These are phyloP conservation scores for Lasius fuliginosus DNA, from an alignment of 2,888 invertebrate genomes.

Conservation along the genomic window DNA sequence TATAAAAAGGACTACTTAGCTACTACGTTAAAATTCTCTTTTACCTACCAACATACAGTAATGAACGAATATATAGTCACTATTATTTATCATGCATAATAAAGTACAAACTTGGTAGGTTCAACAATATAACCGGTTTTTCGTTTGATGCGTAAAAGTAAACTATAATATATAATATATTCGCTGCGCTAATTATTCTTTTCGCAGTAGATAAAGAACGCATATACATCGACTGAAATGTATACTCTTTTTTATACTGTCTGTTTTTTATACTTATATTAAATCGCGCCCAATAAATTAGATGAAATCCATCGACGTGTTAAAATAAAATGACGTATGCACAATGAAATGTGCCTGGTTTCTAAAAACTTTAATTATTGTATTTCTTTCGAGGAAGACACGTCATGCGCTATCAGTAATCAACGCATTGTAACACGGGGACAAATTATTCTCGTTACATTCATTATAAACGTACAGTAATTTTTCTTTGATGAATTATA, in stretches of 20 bases:
- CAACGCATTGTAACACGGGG: conserved; percentile 54
- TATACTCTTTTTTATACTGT: conserved; percentile 1
- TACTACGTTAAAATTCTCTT: conserved; percentile 62
- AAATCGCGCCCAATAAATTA: not conserved
- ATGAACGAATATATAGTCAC: conserved; percentile 59
- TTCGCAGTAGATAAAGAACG: conserved; percentile 60
- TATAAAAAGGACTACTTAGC: conserved; percentile 68
- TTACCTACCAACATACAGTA: conserved; percentile 63
- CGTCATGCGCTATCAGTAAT: conserved; percentile 65
- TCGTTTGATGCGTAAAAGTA: conserved; percentile 53
- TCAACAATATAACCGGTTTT: conserved; percentile 58
- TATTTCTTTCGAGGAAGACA: conserved; percentile 76
- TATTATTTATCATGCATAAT: conserved; percentile 66
- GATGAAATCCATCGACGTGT: not conserved
- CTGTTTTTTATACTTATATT: too few relatives aligned
- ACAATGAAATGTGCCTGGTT: conserved; percentile 16
- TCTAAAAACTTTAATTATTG: conserved; percentile 74
- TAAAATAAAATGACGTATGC: conserved; percentile 6
- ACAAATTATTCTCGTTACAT: conserved; percentile 15
- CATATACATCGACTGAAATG: conserved; percentile 9
- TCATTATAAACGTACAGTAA: not conserved
- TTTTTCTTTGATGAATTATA: conserved; percentile 10
- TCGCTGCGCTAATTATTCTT: conserved; percentile 66
- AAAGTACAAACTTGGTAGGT: conserved; percentile 70
- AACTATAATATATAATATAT: conserved; percentile 57